Evolutionary conservation across 2,113 vertebrate species (phyloP), one percentile per base, ranked within the genome.

Genomic region (Tursiops truncatus): DNA sequence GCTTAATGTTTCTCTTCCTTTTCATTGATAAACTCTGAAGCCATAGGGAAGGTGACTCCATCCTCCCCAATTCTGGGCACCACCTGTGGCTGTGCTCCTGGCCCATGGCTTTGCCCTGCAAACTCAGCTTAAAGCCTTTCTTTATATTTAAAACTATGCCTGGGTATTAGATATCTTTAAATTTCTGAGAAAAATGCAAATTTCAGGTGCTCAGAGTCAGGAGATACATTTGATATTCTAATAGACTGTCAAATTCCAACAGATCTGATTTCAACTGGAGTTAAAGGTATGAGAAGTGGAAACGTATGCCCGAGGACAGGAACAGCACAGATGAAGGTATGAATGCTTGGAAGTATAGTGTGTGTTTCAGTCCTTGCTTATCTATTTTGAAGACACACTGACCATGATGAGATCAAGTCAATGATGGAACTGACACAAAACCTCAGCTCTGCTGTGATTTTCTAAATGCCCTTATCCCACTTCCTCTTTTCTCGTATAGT

Each of bases 141-240:
- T 88, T 83, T 76, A n/a, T 92, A 89, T 81, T 95, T 92, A 89
- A 95, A 95, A 84, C 26, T 36, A 63, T 47, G 31, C 9, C 44
- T 80, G 26, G 31, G 2, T 68, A 68, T 86, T 58, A 73, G 4
- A 26, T 68, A 65, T 80, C 63, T 80, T 89, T 76, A 28, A 70
- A 65, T 71, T 89, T 79, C 58, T 60, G 67, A 47, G 31, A 76
- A 73, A 95, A 89, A 5, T 70, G 23, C 44, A 71, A 25, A 88
- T 93, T 44, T 81, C 62, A 80, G 67, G 20, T 71, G 8, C 68
- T 73, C 2, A 7, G 58, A n/a, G 11, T 77, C 91, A 60, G 56
- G 21, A 77, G 56, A 80, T 5, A 38, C 13, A 58, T 63, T 67
- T n/a, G 62, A 41, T 90, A 94, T 28, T 79, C 53, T 53, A 53